phyloP scores from a whole-genome alignment of 2,888 invertebrate species.

The Tetanocera ferruginea region DNA sequence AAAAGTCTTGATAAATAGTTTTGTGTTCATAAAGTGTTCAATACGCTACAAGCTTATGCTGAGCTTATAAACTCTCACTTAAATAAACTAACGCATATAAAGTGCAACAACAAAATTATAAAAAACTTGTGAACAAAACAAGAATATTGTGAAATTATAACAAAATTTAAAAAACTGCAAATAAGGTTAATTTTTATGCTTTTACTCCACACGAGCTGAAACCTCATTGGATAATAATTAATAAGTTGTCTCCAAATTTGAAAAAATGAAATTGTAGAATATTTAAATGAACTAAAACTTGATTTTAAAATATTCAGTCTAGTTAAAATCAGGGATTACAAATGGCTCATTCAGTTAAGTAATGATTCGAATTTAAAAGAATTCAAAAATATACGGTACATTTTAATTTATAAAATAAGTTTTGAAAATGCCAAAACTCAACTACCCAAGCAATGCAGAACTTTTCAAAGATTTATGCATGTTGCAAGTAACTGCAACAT shows the following conservation, averaged over 20 bases:
- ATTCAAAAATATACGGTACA: background rate
- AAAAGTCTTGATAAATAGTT: too few relatives aligned
- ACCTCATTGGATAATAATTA: background rate
- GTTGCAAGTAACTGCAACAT: background rate
- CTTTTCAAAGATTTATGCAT: background rate
- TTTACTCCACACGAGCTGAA: background rate
- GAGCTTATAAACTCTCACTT: too few relatives aligned
- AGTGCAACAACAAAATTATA: too few relatives aligned
- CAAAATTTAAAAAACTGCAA: too few relatives aligned
- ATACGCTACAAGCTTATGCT: too few relatives aligned
- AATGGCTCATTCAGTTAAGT: background rate
- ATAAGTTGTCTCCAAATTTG: background rate
- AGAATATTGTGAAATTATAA: too few relatives aligned
- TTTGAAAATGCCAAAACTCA: background rate
- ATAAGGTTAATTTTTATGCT: background rate
- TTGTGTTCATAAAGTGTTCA: too few relatives aligned
- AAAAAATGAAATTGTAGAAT: background rate
- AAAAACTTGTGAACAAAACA: too few relatives aligned
- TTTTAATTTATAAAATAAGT: background rate
- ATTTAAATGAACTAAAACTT: background rate
- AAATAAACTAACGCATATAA: too few relatives aligned
- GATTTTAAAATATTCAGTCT: background rate
- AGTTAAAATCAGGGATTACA: background rate
- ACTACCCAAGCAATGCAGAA: background rate
- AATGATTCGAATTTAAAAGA: background rate